Evolutionary conservation across 2,113 vertebrate species (phyloP), one percentile per base, ranked within the genome.

Genomic region (Myrmophylax atrothorax): DNA sequence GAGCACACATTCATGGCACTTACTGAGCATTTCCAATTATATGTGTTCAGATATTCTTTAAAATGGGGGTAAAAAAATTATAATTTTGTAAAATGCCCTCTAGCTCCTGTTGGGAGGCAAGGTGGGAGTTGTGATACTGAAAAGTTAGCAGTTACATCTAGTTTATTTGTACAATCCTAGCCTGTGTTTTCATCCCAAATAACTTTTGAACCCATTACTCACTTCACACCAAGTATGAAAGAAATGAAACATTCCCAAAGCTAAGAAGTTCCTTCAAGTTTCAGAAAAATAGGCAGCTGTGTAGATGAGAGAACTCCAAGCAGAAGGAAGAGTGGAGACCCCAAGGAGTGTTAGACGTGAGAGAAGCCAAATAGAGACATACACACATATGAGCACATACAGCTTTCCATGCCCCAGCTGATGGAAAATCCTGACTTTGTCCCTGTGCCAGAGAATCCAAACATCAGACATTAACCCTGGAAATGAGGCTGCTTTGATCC

Each of bases 401-500:
- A 25, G 38, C 55, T 77, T 55, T 63, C 47, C 10, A 0, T 80
- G 72, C n/a, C 86, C 25, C 50, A 89, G 60, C 68, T 92, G 83
- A 92, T 50, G 75, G 79, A 92, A 95, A 93, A 88, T 62, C 76
- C 83, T 70, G 63, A 67, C 50, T 89, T 92, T 81, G 89, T 92
- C 86, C 56, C 46, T 0, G 3, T 81, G 92, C 89, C 93, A 95
- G 64, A 74, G 73, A 92, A 87, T 81, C 76, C 73, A 86, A 94
- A 87, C 53, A 78, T n/a, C 86, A 90, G 72, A 55, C 60, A 59
- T 0, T 0, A 89, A 63, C 18, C 8, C 40, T 87, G 83, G 68
- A 55, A 90, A 86, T 77, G 80, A 86, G 68, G 64, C 64, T 52
- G 83, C 91, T 97, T 93, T 96, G 91, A 97, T 96, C 91, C 89